Evolutionary conservation across 1,140 invertebrate genomes (phyloP).

Genomic region (Elymnias hypermnestra): DNA sequence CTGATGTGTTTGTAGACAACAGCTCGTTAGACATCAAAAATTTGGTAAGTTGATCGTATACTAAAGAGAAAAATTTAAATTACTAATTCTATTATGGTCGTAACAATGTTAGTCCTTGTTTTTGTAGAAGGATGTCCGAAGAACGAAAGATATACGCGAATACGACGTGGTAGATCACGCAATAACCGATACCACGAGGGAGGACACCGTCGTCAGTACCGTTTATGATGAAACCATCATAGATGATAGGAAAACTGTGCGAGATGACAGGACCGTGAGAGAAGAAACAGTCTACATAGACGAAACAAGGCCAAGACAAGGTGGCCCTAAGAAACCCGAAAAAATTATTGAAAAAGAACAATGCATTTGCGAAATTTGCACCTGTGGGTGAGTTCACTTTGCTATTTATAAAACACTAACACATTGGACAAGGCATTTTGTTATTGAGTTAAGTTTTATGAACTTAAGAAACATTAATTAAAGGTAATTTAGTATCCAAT

Average conservation of each 20-base stretch:
- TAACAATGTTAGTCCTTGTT: no score
- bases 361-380: constrained; percentile 93
- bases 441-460: no score
- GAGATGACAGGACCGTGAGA: constrained; percentile 57
- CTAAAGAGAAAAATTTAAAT: no score
- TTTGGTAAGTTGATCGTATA: constrained; percentile 69
- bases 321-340: constrained; percentile 70
- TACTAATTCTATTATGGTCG: no score
- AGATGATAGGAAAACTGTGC: constrained; percentile 64
- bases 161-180: constrained; percentile 71
- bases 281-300: constrained; percentile 50
- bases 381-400: constrained; percentile 87
- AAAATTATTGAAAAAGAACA: constrained; percentile 81
- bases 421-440: no score
- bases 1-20: constrained; percentile 72
- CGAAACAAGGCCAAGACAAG: constrained; percentile 48
- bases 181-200: constrained; percentile 57
- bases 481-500: no score
- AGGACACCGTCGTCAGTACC: constrained; percentile 56
- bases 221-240: constrained; percentile 68
- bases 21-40: constrained; percentile 74
- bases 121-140: constrained; percentile 71
- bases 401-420: no score
- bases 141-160: constrained; percentile 64
- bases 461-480: no score